Evolutionary conservation across 2,113 vertebrate species (phyloP).

Genomic region (Glaucidium brasilianum): DNA sequence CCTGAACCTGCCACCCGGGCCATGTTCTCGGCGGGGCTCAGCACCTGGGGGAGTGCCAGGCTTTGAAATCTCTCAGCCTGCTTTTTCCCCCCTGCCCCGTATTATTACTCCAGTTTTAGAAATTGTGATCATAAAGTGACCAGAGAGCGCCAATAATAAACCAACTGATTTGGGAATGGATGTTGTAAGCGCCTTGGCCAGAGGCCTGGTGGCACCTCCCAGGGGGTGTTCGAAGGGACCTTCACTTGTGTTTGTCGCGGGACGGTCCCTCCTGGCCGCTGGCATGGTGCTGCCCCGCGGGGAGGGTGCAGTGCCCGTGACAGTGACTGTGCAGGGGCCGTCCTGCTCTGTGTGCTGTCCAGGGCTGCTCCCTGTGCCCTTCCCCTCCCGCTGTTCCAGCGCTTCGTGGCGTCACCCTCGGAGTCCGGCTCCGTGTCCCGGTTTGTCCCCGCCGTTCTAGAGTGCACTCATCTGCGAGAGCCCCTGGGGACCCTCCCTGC

Average conservation of each 20-base stretch:
- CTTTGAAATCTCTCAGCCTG: background rate
- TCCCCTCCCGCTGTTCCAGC: background rate
- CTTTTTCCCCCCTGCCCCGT: too few species aligned
- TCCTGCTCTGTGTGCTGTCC: background rate
- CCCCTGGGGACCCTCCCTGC: background rate
- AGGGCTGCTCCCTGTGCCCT: background rate
- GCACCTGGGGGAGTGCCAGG: accelerated
- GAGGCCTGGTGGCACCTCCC: background rate
- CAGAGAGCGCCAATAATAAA: background rate
- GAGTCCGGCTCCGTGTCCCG: background rate
- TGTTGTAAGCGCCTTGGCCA: background rate
- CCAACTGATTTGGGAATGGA: background rate
- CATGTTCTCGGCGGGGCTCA: background rate
- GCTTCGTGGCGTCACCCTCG: background rate
- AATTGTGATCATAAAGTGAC: background rate
- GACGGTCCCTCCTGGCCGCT: background rate
- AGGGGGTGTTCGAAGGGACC: background rate
- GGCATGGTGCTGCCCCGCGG: background rate
- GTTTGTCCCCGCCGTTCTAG: background rate
- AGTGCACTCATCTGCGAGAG: background rate
- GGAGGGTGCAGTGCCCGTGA: background rate
- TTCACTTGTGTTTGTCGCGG: background rate
- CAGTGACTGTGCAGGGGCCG: accelerated
- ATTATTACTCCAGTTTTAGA: background rate
- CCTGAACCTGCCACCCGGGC: too few species aligned